phyloP scores from a whole-genome alignment of 1,140 invertebrate genomes.

The Brachionus rubens region DNA sequence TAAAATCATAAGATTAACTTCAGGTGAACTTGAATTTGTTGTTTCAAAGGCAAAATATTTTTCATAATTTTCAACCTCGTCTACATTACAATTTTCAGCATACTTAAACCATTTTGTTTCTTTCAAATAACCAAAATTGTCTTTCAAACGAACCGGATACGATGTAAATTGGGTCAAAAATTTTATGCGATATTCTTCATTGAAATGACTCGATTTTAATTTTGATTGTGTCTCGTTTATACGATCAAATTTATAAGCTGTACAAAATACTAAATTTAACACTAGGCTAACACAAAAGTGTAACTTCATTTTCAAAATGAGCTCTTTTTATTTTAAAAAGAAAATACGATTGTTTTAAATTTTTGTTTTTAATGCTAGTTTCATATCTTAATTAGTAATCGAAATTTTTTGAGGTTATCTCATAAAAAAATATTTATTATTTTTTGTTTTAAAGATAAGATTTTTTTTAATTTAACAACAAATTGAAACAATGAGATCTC shows the following conservation, averaged over 20 bases:
- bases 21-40: not conserved
- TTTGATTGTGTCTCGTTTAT: not conserved
- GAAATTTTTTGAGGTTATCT: too few species aligned
- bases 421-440: too few species aligned
- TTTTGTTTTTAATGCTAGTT: too few species aligned
- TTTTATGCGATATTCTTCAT: not conserved
- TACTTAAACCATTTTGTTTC: constrained; percentile 25
- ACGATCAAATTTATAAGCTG: not conserved
- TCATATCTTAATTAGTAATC: too few species aligned
- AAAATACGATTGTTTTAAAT: too few species aligned
- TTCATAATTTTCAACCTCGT: constrained; percentile 5
- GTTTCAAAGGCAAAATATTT: constrained; percentile 5
- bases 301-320: too few species aligned
- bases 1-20: not conserved
- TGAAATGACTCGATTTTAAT: not conserved
- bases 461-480: too few species aligned
- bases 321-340: too few species aligned
- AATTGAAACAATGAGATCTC: too few species aligned
- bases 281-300: too few species aligned
- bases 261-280: too few species aligned
- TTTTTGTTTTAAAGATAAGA: too few species aligned
- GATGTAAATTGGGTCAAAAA: not conserved
- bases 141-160: constrained; percentile 3
- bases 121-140: constrained; percentile 1
- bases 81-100: not conserved